A percentile compares a stretch with the other conserved stretches of the same genome.
phyloP scores from a whole-genome alignment of 2,113 vertebrate species.

The Delphinapterus leucas region DNA sequence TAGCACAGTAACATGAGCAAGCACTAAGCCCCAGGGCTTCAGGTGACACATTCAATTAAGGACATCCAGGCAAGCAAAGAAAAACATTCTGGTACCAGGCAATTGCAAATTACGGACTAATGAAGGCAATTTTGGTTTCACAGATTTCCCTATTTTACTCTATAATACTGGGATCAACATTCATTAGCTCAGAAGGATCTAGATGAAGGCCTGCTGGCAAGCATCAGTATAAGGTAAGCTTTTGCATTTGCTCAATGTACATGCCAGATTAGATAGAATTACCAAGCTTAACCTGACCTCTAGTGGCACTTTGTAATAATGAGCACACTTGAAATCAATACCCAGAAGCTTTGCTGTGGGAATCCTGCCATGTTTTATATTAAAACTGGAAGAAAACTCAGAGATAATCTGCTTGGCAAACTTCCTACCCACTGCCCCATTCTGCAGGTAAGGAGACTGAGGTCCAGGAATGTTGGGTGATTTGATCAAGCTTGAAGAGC shows the following conservation, averaged over 20 bases:
- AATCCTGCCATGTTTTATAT: neutral
- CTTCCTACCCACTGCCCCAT: neutral
- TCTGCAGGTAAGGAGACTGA: neutral
- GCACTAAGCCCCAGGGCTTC: neutral
- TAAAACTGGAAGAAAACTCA: neutral
- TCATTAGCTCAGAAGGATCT: neutral
- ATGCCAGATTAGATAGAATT: neutral
- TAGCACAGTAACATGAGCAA: slow-evolving; percentile 24
- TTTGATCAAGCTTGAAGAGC: neutral
- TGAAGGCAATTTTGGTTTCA: slow-evolving; percentile 15
- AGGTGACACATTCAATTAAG: neutral
- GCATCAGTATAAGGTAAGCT: neutral
- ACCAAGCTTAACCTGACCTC: slow-evolving; percentile 69
- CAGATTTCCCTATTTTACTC: neutral
- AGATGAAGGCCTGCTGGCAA: neutral
- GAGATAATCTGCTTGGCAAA: neutral
- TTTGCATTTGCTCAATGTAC: neutral
- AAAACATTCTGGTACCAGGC: neutral
- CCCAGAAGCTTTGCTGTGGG: neutral
- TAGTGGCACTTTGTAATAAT: slow-evolving; percentile 58
- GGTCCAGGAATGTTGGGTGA: neutral
- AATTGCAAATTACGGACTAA: neutral
- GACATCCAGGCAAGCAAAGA: neutral
- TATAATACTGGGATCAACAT: neutral
- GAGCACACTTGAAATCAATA: neutral